A percentile compares a stretch with the other conserved stretches of the same genome.
Evolutionary conservation across 2,113 vertebrate species (phyloP).

Genomic region (Erythrolamprus reginae): DNA sequence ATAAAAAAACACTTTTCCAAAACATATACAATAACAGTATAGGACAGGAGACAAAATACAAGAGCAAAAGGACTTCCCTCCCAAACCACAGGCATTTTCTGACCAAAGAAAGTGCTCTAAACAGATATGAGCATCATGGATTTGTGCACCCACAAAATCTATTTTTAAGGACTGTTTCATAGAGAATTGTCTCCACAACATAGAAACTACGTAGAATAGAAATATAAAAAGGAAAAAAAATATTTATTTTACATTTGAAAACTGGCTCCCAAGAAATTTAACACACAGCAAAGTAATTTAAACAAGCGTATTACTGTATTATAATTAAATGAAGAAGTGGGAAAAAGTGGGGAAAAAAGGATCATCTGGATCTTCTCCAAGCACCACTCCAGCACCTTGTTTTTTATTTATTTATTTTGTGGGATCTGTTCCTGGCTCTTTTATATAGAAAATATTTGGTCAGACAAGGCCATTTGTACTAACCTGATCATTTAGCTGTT

Average conservation of each 20-base stretch:
- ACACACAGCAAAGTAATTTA: slow-evolving; percentile 29
- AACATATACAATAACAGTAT: slow-evolving; percentile 18
- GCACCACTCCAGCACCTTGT: not conserved
- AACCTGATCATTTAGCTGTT: not conserved
- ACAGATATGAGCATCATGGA: slow-evolving; percentile 28
- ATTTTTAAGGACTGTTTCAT: not conserved
- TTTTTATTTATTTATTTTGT: not conserved
- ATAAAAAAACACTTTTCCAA: slow-evolving; percentile 29
- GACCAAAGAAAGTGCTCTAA: slow-evolving; percentile 11
- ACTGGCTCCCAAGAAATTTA: slow-evolving; percentile 36
- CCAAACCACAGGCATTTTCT: slow-evolving; percentile 7
- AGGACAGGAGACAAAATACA: slow-evolving; percentile 10
- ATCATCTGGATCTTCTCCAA: not conserved
- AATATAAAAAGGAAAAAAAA: slow-evolving; percentile 35
- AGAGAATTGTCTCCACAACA: slow-evolving; percentile 33
- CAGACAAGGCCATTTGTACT: not conserved
- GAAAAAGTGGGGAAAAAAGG: not conserved
- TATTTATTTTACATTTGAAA: slow-evolving; percentile 52
- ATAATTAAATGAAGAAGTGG: not conserved
- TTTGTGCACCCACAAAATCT: slow-evolving; percentile 38
- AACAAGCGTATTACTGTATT: slow-evolving; percentile 14
- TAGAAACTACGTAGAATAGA: slow-evolving; percentile 48
- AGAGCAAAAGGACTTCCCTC: slow-evolving; percentile 9
- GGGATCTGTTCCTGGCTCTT: not conserved
- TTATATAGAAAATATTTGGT: not conserved